Percentiles rank a stretch among this genome's conserved stretches.
phyloP scores from a whole-genome alignment of 1,140 invertebrate species.

The Leptinotarsa lineolata region DNA sequence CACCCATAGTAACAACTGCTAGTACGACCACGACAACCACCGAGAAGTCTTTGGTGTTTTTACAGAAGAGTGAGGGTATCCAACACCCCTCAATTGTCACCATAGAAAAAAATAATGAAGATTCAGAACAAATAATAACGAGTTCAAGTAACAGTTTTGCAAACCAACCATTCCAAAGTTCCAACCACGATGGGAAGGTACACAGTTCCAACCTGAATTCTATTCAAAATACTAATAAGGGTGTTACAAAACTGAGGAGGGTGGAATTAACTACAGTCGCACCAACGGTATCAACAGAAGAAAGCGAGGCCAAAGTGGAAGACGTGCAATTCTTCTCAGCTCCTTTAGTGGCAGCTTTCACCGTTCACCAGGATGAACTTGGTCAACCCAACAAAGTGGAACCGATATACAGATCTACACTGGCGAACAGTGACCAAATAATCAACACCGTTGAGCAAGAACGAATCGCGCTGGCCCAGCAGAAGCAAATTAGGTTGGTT shows the following conservation, averaged over 20 bases:
- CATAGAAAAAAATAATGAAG: constrained; percentile 32
- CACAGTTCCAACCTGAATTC: background rate
- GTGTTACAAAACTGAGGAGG: background rate
- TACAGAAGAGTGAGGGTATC: constrained; percentile 48
- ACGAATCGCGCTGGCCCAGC: constrained; percentile 18
- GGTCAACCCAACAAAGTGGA: constrained; percentile 76
- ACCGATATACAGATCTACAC: constrained; percentile 62
- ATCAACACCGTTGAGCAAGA: constrained; percentile 35
- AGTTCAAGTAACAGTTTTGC: constrained; percentile 44
- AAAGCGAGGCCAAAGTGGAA: constrained; percentile 68
- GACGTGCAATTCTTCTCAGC: constrained; percentile 81
- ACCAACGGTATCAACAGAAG: constrained; percentile 63
- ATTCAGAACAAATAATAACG: constrained; percentile 44
- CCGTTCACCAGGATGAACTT: constrained; percentile 77
- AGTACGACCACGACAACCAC: background rate
- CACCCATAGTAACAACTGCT: background rate
- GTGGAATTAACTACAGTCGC: constrained; percentile 56
- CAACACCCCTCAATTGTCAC: constrained; percentile 43
- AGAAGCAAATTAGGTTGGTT: background rate
- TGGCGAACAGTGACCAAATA: constrained; percentile 29
- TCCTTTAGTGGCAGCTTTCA: constrained; percentile 79
- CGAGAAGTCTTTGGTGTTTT: constrained; percentile 36
- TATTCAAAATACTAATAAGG: background rate
- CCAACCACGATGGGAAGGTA: background rate
- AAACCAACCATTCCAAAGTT: background rate